Conservation (phyloP, 37 sponge, comb jelly and placozoan genomes). For the Dysidea cf. avara region DNA sequence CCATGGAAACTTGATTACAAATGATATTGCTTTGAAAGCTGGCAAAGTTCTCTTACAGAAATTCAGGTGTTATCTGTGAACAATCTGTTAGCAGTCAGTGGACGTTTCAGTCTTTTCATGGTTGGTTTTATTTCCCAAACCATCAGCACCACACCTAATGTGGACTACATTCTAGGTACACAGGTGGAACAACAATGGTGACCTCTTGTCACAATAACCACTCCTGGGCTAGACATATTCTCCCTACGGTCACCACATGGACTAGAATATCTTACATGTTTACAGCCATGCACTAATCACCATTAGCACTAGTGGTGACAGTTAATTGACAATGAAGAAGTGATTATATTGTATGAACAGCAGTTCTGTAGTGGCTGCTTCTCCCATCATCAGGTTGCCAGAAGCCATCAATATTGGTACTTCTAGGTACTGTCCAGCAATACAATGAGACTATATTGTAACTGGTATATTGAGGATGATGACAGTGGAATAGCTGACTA, state of each 20-base stretch:
- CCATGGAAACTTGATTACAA: neutral
- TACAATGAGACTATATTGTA: neutral
- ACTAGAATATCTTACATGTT: constrained; percentile 9
- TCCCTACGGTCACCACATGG: constrained; percentile 2
- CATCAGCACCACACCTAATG: constrained; percentile 12
- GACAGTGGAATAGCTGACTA: constrained; percentile 58
- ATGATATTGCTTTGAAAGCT: neutral
- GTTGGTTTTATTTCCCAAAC: constrained; percentile 33
- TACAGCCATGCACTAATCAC: constrained; percentile 23
- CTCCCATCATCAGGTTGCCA: constrained; percentile 20
- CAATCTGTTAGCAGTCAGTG: constrained; percentile 19
- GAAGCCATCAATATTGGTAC: neutral
- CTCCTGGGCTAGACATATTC: constrained; percentile 13
- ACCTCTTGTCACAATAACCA: neutral
- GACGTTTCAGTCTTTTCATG: constrained; percentile 30
- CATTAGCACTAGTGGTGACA: neutral
- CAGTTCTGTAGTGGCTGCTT: neutral
- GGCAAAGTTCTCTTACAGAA: neutral
- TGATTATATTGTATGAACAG: constrained; percentile 14
- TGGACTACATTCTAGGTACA: constrained; percentile 5
- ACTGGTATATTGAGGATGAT: constrained; percentile 43
- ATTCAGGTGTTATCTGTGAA: neutral
- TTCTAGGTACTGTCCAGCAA: neutral
- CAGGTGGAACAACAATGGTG: neutral
- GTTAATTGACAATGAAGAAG: constrained; percentile 34